Conservation (phyloP, 2,113 vertebrate species). For the Megaceryle maxima region DNA sequence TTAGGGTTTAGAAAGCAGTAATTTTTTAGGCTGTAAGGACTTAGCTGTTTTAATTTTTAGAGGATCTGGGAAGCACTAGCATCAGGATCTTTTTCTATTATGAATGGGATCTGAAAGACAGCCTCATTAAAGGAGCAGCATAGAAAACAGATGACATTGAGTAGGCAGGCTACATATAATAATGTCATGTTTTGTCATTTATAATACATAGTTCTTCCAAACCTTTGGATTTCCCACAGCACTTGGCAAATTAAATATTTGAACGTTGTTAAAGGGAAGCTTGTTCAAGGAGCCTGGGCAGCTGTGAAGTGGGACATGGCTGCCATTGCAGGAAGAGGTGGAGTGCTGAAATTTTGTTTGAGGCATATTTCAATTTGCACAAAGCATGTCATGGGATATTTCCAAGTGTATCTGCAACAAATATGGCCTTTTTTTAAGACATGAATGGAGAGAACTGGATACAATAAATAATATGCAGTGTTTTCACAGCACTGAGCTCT, state of each 20-base stretch:
- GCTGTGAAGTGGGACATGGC: neutral
- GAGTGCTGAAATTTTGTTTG: neutral
- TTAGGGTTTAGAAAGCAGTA: slow-evolving; percentile 10
- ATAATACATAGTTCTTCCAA: slow-evolving; percentile 53
- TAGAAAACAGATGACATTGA: slow-evolving; percentile 36
- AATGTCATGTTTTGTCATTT: slow-evolving; percentile 60
- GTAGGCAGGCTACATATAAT: slow-evolving; percentile 57
- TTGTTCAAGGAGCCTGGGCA: neutral
- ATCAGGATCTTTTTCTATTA: slow-evolving; percentile 26
- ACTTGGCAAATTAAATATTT: slow-evolving; percentile 46
- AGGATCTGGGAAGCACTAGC: slow-evolving; percentile 41
- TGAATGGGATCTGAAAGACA: slow-evolving; percentile 27
- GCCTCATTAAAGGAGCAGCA: slow-evolving; percentile 40
- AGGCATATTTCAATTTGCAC: neutral
- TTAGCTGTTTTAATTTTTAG: slow-evolving; percentile 54
- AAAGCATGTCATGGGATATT: neutral
- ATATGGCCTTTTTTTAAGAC: neutral
- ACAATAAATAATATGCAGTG: neutral
- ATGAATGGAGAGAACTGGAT: neutral
- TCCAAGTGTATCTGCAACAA: neutral
- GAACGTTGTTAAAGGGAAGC: neutral
- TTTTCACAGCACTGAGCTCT: neutral
- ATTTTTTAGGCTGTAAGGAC: slow-evolving; percentile 22
- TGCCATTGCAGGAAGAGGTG: neutral
- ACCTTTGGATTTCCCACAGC: slow-evolving; percentile 48